A percentile compares a stretch with the other conserved stretches of the same genome.
Evolutionary conservation across 2,113 vertebrate species (phyloP).

Genomic region (Phylloscopus whistleri): DNA sequence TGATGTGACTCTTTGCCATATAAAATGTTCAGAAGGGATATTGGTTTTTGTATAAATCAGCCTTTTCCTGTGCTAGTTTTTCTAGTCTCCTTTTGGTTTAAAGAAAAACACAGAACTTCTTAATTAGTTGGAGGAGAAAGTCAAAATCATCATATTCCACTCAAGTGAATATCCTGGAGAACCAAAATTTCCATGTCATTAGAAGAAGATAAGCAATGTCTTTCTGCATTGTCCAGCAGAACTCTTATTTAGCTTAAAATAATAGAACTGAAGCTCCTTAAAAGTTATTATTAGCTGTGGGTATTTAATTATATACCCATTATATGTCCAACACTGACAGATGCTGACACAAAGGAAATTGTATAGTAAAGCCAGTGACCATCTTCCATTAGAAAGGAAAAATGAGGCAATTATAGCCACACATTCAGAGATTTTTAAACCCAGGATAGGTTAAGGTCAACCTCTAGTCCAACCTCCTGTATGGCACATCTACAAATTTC

Average conservation of each 20-base stretch:
- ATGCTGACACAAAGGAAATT: conserved; percentile 12
- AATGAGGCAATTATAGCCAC: neutral
- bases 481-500: neutral
- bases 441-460: neutral
- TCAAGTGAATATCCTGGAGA: neutral
- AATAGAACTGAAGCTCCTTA: neutral
- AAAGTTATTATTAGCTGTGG: neutral
- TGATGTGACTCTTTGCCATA: neutral
- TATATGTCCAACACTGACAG: neutral
- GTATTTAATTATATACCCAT: neutral
- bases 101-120: neutral
- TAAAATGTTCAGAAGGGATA: neutral
- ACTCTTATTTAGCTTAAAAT: neutral
- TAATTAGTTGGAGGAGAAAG: conserved; percentile 24
- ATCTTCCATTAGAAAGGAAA: conserved; percentile 49
- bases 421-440: neutral
- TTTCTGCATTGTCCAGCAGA: neutral
- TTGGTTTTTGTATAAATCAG: neutral
- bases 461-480: neutral
- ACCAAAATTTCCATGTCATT: neutral
- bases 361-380: neutral
- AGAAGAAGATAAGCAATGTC: neutral
- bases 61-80: neutral
- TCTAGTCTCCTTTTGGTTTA: neutral
- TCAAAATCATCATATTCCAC: conserved; percentile 13